These are phyloP conservation scores for Perca fluviatilis DNA, from an alignment of 2,113 vertebrate species.

Conservation along the genomic window DNA sequence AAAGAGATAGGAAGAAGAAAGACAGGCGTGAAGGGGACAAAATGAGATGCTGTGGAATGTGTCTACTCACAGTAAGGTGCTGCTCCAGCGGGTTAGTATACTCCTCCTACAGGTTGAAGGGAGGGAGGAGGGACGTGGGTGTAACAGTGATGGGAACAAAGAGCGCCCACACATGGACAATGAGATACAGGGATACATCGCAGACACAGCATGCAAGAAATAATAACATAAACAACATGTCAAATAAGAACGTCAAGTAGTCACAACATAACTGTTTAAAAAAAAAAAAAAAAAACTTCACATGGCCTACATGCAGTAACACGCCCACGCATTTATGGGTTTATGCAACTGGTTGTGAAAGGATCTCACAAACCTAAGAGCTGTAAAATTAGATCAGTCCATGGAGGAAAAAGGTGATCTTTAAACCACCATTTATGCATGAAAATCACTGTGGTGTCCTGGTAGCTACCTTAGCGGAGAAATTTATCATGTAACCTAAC, in stretches of 20 bases:
- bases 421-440: constrained; percentile 8
- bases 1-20: constrained; percentile 34
- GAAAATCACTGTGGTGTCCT: neutral
- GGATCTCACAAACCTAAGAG: neutral
- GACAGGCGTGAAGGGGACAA: constrained; percentile 40
- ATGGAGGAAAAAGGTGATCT: constrained; percentile 1
- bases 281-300: neutral
- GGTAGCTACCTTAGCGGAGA: neutral
- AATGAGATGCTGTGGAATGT: constrained; percentile 59
- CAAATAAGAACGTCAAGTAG: constrained; percentile 19
- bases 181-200: constrained; percentile 69
- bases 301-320: neutral
- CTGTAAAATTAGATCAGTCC: neutral
- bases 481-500: neutral
- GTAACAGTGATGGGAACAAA: constrained; percentile 75
- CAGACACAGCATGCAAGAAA: constrained; percentile 60
- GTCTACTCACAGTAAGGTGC: constrained; percentile 94
- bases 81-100: constrained; percentile 93
- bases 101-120: constrained; percentile 87
- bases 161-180: constrained; percentile 72
- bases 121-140: constrained; percentile 63
- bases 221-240: constrained; percentile 48
- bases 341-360: neutral
- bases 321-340: neutral
- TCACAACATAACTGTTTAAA: neutral